Evolutionary conservation across 2,888 invertebrate species (phyloP), one percentile per base, ranked within the genome.

Genomic region (Mamestra brassicae): DNA sequence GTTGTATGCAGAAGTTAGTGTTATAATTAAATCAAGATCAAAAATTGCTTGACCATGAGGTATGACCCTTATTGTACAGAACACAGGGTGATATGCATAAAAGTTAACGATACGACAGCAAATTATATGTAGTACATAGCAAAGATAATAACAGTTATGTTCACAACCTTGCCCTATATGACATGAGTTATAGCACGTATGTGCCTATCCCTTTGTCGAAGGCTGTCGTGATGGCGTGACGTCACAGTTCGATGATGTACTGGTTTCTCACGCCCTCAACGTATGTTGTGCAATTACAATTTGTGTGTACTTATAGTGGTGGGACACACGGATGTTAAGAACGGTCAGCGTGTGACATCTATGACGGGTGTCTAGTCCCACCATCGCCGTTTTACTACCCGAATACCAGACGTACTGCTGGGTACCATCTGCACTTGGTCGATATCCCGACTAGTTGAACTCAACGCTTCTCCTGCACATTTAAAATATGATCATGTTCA

Each of bases 221-320:
- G 50, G 45, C n/a, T 42, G 62, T 76, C 76, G 52, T 67, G 67
- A 81, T 54, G 75, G 0, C 52, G 55, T 80, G 76, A 76, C 54
- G 81, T 67, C 63, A 68, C 76, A n/a, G 17, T 58, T 50, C 60
- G 47, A 83, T 73, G 83, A 83, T 83, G 79, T 72, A 80, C 80
- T 65, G 55, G 47, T 54, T 83, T 80, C 80, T 79, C 80, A 80
- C 80, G 80, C 80, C 83, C 65, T 61, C 65, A 62, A 71, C 83
- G 68, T 42, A 52, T 26, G 62, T 85, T 76, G 72, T 65, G 84
- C 69, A 84, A 85, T 76, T 67, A 57, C 62, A 38, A 63, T 70
- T 45, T 36, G 26, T 36, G 13, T n/a, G 62, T 69, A 73, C 64
- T 42, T 47, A 50, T 11, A 15, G 45, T 6, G 8, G 52, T 10